Conservation (phyloP, 2,797 vertebrate species). For the Mallotus villosus region DNA sequence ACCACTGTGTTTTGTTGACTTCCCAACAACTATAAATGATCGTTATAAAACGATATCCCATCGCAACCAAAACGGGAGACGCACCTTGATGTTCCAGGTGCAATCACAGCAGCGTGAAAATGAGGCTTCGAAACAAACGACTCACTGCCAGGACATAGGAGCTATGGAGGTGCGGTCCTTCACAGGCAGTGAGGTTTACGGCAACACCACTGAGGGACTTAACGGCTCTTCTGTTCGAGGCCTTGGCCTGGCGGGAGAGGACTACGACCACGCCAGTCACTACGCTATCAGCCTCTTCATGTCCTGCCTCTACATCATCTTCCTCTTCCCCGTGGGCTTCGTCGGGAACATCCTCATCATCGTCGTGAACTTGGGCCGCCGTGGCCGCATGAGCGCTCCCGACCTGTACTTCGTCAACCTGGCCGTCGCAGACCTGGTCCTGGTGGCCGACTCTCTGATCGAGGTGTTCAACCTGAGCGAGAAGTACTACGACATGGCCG, state of each 20-base stretch:
- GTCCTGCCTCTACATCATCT: slow-evolving; percentile 83
- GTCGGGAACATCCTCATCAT: slow-evolving; percentile 89
- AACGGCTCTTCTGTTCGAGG: slow-evolving; percentile 53
- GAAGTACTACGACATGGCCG: slow-evolving; percentile 75
- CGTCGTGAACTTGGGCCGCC: slow-evolving; percentile 83
- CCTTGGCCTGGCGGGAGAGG: slow-evolving; percentile 9
- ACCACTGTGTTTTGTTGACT: not conserved
- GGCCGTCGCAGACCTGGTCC: slow-evolving; percentile 83
- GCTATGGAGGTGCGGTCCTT: slow-evolving; percentile 64
- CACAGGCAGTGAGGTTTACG: slow-evolving; percentile 33
- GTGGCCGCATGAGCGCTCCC: slow-evolving; percentile 80
- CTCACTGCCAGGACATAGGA: slow-evolving; percentile 6
- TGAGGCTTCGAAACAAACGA: not conserved
- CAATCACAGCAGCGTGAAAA: not conserved
- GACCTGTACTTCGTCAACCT: slow-evolving; percentile 92
- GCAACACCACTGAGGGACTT: slow-evolving; percentile 61
- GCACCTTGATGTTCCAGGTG: not conserved
- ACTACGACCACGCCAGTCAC: slow-evolving; percentile 60
- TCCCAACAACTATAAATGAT: not conserved
- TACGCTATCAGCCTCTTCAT: slow-evolving; percentile 81
- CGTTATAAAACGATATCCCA: not conserved
- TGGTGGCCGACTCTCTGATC: slow-evolving; percentile 89
- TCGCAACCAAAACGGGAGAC: not conserved
- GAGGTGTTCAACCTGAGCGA: slow-evolving; percentile 91
- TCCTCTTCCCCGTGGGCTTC: slow-evolving; percentile 88